Conservation (phyloP, 1,140 invertebrate species). For the Drosophila melanica region DNA sequence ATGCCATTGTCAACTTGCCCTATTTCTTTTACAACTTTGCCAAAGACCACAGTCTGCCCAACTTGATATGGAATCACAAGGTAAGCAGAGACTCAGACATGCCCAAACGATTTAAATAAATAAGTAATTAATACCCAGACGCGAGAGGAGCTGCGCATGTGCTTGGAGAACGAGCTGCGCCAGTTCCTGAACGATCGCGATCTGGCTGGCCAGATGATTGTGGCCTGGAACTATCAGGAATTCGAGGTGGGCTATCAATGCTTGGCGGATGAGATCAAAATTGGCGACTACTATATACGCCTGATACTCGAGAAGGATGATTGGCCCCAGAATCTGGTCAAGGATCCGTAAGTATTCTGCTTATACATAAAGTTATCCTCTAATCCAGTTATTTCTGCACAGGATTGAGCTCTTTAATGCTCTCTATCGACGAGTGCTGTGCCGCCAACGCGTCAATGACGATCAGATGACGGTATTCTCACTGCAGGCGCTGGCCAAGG, state of each 20-base stretch:
- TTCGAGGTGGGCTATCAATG: conserved; percentile 97
- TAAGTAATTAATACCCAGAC: conserved; percentile 86
- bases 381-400: conserved; percentile 64
- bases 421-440: conserved; percentile 97
- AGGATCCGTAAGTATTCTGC: conserved; percentile 78
- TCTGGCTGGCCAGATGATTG: conserved; percentile 90
- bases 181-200: conserved; percentile 96
- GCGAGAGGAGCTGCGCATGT: conserved; percentile 95
- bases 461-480: conserved; percentile 98
- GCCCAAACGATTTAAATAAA: no score
- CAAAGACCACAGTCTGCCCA: conserved; percentile 96
- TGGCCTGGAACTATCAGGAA: conserved; percentile 99
- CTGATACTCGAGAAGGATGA: conserved; percentile 96
- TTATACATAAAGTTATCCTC: background rate
- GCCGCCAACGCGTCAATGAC: conserved; percentile 87
- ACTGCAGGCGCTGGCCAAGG: conserved; percentile 98
- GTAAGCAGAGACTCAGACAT: conserved; percentile 63
- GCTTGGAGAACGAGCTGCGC: conserved; percentile 96
- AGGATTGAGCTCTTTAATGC: conserved; percentile 99
- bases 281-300: conserved; percentile 99
- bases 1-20: conserved; percentile 92
- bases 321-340: conserved; percentile 86
- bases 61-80: conserved; percentile 99
- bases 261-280: conserved; percentile 97
- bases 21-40: conserved; percentile 98